phyloP scores from a whole-genome alignment of 2,113 vertebrate species.

The Muscicapa adusta region DNA sequence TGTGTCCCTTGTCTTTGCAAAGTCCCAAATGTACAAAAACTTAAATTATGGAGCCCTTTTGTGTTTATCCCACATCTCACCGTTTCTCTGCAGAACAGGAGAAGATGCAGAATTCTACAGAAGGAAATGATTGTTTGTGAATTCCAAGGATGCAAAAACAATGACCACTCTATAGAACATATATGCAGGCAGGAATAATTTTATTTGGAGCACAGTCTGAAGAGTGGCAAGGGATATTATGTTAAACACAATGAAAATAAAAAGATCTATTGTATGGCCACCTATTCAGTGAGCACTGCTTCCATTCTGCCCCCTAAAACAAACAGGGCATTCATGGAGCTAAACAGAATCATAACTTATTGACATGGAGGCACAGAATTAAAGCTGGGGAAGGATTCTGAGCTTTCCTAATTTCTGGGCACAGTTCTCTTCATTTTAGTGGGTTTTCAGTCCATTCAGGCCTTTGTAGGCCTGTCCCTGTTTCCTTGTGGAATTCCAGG shows the following conservation, averaged over 20 bases:
- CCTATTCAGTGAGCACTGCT: background rate
- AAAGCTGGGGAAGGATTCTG: background rate
- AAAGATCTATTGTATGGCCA: background rate
- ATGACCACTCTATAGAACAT: background rate
- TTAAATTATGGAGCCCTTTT: background rate
- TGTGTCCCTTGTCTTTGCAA: background rate
- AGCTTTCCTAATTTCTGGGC: background rate
- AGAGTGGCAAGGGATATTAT: background rate
- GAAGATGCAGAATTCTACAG: background rate
- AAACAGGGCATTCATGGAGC: conserved; percentile 18
- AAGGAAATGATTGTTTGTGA: background rate
- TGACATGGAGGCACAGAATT: background rate
- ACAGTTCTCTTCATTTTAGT: background rate
- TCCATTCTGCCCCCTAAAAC: conserved; percentile 1
- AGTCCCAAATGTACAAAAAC: background rate
- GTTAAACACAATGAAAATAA: conserved; percentile 24
- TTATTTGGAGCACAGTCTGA: background rate
- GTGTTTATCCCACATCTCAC: background rate
- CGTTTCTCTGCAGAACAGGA: background rate
- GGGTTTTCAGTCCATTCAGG: background rate
- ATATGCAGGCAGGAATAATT: background rate
- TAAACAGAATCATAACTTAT: background rate
- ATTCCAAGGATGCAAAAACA: background rate
- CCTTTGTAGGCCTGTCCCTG: background rate
- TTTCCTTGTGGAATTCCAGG: background rate